Percentiles rank a stretch among this genome's conserved stretches.
Evolutionary conservation across 2,113 vertebrate species (phyloP).

Genomic region (Tretioscincus oriximinensis): DNA sequence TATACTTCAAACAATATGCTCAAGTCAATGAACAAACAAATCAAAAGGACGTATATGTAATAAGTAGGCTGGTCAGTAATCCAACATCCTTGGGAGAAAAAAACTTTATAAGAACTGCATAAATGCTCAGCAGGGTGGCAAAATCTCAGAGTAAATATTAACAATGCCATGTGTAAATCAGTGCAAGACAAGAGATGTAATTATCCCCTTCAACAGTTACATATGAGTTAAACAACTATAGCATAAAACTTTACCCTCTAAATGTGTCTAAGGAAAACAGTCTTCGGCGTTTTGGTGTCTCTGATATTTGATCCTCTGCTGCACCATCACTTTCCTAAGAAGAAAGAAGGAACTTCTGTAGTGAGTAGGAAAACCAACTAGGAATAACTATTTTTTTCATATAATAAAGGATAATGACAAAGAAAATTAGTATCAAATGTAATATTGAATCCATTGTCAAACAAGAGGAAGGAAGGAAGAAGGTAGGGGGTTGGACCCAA

Average conservation of each 20-base stretch:
- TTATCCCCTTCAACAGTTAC: no score
- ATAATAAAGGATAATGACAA: background rate
- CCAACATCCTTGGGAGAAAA: no score
- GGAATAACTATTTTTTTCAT: background rate
- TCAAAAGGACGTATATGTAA: background rate
- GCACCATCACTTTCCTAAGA: background rate
- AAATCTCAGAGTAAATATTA: no score
- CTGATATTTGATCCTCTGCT: slow-evolving; percentile 19
- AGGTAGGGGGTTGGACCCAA: no score
- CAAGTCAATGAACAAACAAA: background rate
- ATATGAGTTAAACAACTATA: background rate
- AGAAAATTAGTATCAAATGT: background rate
- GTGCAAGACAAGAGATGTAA: no score
- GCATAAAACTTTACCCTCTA: slow-evolving; percentile 63
- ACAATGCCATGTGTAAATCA: no score
- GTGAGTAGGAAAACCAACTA: no score
- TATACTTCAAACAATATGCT: background rate
- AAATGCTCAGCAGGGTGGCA: no score
- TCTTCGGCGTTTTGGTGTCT: slow-evolving; percentile 53
- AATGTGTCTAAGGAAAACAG: slow-evolving; percentile 72
- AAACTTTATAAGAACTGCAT: no score
- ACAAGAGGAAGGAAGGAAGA: background rate
- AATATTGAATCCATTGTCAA: background rate
- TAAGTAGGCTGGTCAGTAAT: no score
- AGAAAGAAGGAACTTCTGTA: background rate